Evolutionary conservation across 2,797 vertebrate species (phyloP).

Genomic region (Coendou prehensilis): DNA sequence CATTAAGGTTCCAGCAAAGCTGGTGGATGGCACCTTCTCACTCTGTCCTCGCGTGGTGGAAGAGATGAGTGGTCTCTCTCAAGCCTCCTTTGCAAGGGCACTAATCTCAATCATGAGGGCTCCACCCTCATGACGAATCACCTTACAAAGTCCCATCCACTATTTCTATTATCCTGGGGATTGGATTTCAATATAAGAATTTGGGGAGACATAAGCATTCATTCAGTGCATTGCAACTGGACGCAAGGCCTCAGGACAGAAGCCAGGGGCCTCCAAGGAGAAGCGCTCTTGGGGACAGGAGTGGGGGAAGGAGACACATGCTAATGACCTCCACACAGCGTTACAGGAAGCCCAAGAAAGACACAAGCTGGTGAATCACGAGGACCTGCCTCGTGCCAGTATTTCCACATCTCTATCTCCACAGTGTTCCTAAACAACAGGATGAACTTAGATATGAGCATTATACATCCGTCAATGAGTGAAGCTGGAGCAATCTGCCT

Average conservation of each 20-base stretch:
- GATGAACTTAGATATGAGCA: neutral
- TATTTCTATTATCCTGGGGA: neutral
- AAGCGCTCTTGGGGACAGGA: neutral
- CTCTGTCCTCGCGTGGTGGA: neutral
- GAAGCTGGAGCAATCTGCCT: neutral
- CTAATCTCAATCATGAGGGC: neutral
- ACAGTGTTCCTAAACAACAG: neutral
- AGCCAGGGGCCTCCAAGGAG: neutral
- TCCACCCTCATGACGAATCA: neutral
- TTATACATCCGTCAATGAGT: neutral
- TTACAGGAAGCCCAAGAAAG: neutral
- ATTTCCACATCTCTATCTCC: neutral
- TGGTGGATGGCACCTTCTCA: neutral
- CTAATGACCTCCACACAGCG: neutral
- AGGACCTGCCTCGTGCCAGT: neutral
- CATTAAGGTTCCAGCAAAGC: neutral
- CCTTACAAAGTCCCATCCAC: neutral
- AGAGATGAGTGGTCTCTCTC: neutral
- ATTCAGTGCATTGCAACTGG: neutral
- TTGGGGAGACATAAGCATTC: neutral
- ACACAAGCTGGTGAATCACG: neutral
- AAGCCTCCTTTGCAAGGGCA: neutral
- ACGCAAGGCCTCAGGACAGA: neutral
- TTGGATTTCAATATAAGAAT: neutral
- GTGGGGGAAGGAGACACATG: neutral